Evolutionary conservation across 2,797 vertebrate genomes (phyloP), one percentile per base, ranked within the genome.

Genomic region (Ibycter americanus): DNA sequence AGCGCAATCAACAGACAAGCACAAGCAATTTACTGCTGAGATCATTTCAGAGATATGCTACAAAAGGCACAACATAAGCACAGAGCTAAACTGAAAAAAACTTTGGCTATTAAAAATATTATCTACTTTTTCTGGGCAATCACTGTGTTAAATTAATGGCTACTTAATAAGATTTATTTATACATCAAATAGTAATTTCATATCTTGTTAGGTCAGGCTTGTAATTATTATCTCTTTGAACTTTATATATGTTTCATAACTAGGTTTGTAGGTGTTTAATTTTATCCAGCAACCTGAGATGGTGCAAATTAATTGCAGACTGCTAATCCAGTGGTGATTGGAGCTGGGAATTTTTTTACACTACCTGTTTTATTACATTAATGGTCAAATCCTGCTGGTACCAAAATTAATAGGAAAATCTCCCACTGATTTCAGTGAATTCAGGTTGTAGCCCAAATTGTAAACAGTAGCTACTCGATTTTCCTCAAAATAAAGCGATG

Each of bases 1-100:
- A n/a, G 46, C n/a, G 49, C 96, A 97, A 97, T 98, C 97, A 96
- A 66, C 94, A 92, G 96, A 98, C 95, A 97, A 95, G 96, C 96
- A 94, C 96, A 97, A 93, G 95, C 87, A 97, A 98, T 97, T 98
- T 98, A 97, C 96, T 80, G 38, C 91, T 92, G 90, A 42, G 97
- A 98, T 98, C 14, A 83, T 92, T 97, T 97, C 96, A 78, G 79
- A 66, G 97, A 98, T 98, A 97, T 5, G 56, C 89, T 94, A 91
- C 90, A 94, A 92, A 95, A 94, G 61, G 83, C 55, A 74, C 84
- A 91, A 87, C 54, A n/a, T 34, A 58, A 94, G 61, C 78, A 77
- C 85, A 83, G 72, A 47, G 58, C 79, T 83, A 92, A 92, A 80
- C 61, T 26, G 51, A 65, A 84, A 94, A 84, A 91, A 95, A 42